Percentiles rank a stretch among this genome's conserved stretches.
Conservation (phyloP, 2,888 invertebrate species). For the Geophilus truncorum region DNA sequence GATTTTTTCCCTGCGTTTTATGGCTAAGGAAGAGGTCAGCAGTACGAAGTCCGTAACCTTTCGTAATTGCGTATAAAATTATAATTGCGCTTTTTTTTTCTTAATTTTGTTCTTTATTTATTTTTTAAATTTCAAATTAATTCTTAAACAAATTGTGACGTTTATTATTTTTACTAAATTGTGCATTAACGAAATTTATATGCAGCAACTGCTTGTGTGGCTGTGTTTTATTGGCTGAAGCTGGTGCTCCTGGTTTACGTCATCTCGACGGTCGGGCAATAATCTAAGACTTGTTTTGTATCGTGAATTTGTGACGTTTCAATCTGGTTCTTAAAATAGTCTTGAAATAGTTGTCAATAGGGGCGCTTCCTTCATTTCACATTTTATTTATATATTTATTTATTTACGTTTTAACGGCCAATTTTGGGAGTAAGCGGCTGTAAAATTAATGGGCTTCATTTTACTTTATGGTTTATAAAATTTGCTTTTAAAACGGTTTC, state of each 20-base stretch:
- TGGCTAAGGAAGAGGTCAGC: neutral
- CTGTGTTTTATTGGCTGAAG: neutral
- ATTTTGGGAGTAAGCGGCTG: neutral
- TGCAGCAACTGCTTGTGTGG: neutral
- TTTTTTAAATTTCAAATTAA: neutral
- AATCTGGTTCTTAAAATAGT: neutral
- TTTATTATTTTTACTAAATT: neutral
- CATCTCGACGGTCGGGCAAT: neutral
- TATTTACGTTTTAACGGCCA: neutral
- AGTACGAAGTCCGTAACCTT: neutral
- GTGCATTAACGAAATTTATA: neutral
- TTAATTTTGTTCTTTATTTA: neutral
- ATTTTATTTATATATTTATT: neutral
- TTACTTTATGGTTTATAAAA: neutral
- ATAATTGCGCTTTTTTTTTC: neutral
- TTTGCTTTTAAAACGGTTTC: neutral
- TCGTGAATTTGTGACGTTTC: neutral
- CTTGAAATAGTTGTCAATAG: conserved; percentile 1
- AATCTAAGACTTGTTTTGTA: neutral
- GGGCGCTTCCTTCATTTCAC: neutral
- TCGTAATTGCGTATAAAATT: neutral
- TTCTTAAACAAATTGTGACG: neutral
- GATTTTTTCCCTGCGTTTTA: no score
- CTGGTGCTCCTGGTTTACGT: neutral
- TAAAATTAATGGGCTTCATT: neutral